Base-by-base conservation (phyloP, 2,888 invertebrate species). In the Callimorpha dominula region DNA sequence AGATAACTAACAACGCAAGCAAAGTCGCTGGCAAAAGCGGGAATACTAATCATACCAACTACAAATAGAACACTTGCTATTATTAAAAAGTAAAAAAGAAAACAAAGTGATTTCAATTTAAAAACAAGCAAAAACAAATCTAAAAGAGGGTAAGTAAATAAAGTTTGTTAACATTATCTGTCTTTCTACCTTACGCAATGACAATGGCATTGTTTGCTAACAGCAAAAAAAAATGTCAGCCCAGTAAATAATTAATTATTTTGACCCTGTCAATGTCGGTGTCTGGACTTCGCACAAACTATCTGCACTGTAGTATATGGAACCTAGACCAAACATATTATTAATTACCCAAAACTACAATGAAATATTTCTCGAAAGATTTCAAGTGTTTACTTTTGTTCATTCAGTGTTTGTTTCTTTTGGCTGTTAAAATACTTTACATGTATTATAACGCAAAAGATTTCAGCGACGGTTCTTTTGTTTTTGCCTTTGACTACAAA, bases 201-300 rank as follows among this genome's bases (percentile, higher is more conserved):
- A 65, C 31, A 65, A 40, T 11, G 31, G 4, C 15, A 40, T 65
- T 65, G 11, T 49, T 50, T 50, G 17, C 40, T 11, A 40, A 6
- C 40, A 40, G 8, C 20, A 65, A 65, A 4, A 50, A 31, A 57
- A 63, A 57, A 11, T 20, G 11, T 5, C 63, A 40, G 2, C 20
- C 65, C 20, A 7, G 46, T 42, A 46, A 65, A 65, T 31, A 20
- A 49, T 49, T 65, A 31, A 49, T 65, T 50, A 4, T 50, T 65
- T 50, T 65, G 40, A 65, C 65, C 65, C 31, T 50, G 49, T 2
- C 49, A 15, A 17, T 9, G 17, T 17, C 11, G 40, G 11, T 31
- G 66, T 71, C 60, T 66, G 60, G 60, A 65, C 70, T 40, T 54
- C 52, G 11, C 54, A 20, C 17, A 65, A 9, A 20, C 49, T 49